Percentiles rank a stretch among this genome's conserved stretches.
Conservation (phyloP, 53 echinoderm and acorn worm species). For the Glandiceps talaboti region DNA sequence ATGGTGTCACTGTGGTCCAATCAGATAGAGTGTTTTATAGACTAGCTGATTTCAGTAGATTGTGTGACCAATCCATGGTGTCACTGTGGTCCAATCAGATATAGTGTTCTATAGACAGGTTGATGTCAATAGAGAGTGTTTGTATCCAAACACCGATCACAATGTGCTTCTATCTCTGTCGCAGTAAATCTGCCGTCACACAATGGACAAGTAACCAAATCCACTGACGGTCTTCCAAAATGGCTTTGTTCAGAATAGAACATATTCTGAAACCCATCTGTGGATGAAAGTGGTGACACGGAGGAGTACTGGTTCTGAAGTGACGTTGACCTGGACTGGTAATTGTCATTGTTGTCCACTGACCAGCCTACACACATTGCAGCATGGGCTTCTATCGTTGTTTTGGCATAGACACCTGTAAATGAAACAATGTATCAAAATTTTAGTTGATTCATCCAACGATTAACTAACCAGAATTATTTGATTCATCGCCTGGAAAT, state of each 20-base stretch:
- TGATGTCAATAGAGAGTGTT: constrained; percentile 1
- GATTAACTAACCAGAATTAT: too few relatives aligned
- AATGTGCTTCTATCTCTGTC: constrained; percentile 9
- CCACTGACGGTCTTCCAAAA: constrained; percentile 2
- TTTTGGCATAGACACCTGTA: not conserved
- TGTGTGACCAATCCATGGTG: not conserved
- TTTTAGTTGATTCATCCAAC: too few relatives aligned
- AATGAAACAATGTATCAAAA: not conserved
- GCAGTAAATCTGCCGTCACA: constrained; percentile 4
- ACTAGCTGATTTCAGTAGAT: too few relatives aligned
- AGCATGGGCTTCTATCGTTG: not conserved
- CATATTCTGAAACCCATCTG: too few relatives aligned
- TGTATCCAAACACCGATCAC: constrained; percentile 16
- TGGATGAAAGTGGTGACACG: too few relatives aligned
- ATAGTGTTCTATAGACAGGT: not conserved
- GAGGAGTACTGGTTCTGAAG: too few relatives aligned
- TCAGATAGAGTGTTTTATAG: too few relatives aligned
- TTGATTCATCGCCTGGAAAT: too few relatives aligned
- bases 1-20: too few relatives aligned
- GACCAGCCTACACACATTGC: not conserved
- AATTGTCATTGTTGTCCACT: not conserved
- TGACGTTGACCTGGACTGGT: not conserved
- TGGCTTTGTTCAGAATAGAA: too few relatives aligned
- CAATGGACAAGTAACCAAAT: constrained; percentile 6
- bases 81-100: not conserved